phyloP scores from a whole-genome alignment of 2,113 vertebrate genomes.

The Heliornis fulica region DNA sequence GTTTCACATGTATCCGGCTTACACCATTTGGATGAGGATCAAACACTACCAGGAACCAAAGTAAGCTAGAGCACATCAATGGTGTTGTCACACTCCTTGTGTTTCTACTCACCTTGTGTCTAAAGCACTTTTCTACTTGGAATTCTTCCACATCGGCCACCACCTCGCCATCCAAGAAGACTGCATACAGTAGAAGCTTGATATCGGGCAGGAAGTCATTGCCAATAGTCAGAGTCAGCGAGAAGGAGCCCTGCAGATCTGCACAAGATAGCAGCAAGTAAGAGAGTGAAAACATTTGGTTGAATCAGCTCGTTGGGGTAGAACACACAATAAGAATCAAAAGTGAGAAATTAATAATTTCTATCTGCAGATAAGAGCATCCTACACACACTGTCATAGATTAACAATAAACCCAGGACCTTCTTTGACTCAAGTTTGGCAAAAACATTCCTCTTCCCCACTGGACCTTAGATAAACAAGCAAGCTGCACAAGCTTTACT shows the following conservation, averaged over 20 bases:
- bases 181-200: slow-evolving; percentile 13
- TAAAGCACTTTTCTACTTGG: slow-evolving; percentile 33
- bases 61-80: neutral
- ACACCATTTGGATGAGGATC: neutral
- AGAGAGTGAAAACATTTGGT: neutral
- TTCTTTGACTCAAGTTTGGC: neutral
- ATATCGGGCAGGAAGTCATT: slow-evolving; percentile 26
- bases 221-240: neutral
- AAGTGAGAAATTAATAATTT: neutral
- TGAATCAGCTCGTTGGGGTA: neutral
- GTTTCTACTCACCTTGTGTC: slow-evolving; percentile 38
- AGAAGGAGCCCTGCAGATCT: slow-evolving; percentile 62
- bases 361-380: neutral
- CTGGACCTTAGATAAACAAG: neutral
- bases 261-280: neutral
- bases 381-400: neutral
- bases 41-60: neutral
- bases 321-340: neutral
- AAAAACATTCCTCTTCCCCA: neutral
- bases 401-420: neutral
- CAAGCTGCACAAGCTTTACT: neutral
- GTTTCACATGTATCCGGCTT: neutral
- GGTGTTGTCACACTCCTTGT: neutral
- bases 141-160: slow-evolving; percentile 50
- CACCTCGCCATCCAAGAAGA: slow-evolving; percentile 59